Conservation (phyloP, 2,888 invertebrate species). For the Opisthograptis luteolata region DNA sequence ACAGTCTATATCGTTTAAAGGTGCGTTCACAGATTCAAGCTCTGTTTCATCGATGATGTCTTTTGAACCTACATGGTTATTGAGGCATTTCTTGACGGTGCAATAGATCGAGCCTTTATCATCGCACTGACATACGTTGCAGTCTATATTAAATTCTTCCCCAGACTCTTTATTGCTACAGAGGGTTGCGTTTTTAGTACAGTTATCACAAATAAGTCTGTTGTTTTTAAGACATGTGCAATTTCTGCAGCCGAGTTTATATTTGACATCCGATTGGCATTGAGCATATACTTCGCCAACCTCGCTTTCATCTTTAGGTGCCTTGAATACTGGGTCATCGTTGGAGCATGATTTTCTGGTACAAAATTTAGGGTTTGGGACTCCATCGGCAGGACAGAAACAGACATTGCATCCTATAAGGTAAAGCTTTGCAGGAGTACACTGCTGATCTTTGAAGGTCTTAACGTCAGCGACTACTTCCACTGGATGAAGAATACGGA, state of each 20-base stretch:
- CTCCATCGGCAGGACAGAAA: constrained; percentile 55
- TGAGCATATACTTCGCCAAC: constrained; percentile 58
- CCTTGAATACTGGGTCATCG: constrained; percentile 43
- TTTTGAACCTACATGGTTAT: constrained; percentile 21
- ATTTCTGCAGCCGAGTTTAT: constrained; percentile 78
- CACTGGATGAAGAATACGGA: constrained; percentile 61
- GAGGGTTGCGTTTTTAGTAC: constrained; percentile 43
- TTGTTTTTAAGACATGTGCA: constrained; percentile 78
- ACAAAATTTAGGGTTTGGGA: constrained; percentile 54
- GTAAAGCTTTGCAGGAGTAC: constrained; percentile 57
- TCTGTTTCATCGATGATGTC: constrained; percentile 2
- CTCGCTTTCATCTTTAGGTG: constrained; percentile 23
- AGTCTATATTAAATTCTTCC: constrained; percentile 68
- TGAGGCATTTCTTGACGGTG: constrained; percentile 65
- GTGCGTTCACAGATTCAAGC: constrained; percentile 24
- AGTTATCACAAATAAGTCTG: constrained; percentile 70
- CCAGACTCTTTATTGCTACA: constrained; percentile 44
- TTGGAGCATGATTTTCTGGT: constrained; percentile 55
- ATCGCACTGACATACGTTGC: constrained; percentile 83
- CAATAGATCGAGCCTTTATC: constrained; percentile 65
- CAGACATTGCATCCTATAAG: constrained; percentile 69
- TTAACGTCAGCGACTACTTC: constrained; percentile 41
- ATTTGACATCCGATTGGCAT: constrained; percentile 66
- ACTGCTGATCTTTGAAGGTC: constrained; percentile 42
- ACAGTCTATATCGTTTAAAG: constrained; percentile 51